Evolutionary conservation across 2,888 invertebrate species (phyloP).

Genomic region (Myopa tessellatipennis): DNA sequence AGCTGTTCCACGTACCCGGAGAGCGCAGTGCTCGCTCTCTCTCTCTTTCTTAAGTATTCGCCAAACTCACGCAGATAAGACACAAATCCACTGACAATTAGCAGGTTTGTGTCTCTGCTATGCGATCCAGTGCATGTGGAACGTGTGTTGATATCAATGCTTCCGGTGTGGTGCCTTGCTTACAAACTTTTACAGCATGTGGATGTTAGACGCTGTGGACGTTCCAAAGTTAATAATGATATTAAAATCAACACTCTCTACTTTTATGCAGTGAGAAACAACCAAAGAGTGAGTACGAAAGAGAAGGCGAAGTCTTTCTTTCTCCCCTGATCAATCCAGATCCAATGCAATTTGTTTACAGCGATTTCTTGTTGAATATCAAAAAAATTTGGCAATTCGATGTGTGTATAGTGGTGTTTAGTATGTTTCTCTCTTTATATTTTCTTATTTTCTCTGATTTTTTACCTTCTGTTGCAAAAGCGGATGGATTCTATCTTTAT

Average conservation of each 20-base stretch:
- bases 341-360: neutral
- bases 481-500: constrained; percentile 37
- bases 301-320: too few relatives aligned
- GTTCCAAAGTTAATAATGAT: neutral
- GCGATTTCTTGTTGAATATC: neutral
- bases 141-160: neutral
- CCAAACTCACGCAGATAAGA: constrained; percentile 12
- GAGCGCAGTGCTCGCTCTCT: constrained; percentile 8
- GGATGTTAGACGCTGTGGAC: neutral
- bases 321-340: too few relatives aligned
- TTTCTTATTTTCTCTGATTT: constrained; percentile 5
- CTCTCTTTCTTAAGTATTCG: constrained; percentile 25
- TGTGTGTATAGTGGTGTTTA: too few relatives aligned
- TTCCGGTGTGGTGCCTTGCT: constrained; percentile 31
- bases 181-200: neutral
- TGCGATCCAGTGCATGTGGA: constrained; percentile 40
- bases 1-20: neutral
- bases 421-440: constrained; percentile 6
- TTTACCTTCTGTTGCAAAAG: constrained; percentile 13
- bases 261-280: neutral
- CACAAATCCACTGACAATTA: neutral
- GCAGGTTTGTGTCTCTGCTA: constrained; percentile 46
- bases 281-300: too few relatives aligned
- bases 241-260: neutral
- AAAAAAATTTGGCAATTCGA: neutral